Evolutionary conservation across 1,140 invertebrate genomes (phyloP), one percentile per base, ranked within the genome.

Genomic region (Orchesella cincta): DNA sequence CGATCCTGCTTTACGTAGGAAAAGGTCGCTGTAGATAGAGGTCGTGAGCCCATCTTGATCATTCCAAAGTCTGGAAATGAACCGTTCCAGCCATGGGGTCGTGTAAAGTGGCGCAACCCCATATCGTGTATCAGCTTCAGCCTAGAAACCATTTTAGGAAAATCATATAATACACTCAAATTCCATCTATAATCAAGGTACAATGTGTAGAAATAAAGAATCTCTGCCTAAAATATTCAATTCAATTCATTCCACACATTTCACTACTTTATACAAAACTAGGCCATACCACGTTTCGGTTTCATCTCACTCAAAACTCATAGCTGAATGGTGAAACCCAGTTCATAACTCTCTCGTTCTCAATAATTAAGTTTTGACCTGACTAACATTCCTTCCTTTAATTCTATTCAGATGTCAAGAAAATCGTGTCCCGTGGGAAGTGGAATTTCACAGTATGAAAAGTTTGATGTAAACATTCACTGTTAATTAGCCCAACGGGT

Each of bases 61-160:
- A 64, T 93, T 86, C n/a, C 92, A 93, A 94, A 0, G 82, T 83
- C 78, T 93, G 88, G 79, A 98, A 94, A 84, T 93, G 90, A 8
- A 97, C 88, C 0, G 87, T 90, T 3, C 96, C 96, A 0, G 91
- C 90, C 23, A 98, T 84, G n/a, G 92, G 91, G n/a, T 2, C 90
- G 88, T 31, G 90, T 88, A 81, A 98, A 96, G 77, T 89, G 89
- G 0, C n/a, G 94, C 95, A 75, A 93, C 90, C 0, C 94, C 94
- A 62, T 93, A 90, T 83, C 92, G 92, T 80, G 95, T 92, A 29
- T 91, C 87, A 14, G 88, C 89, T 84, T 89, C 90, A 74, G 93
- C 92, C 28, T 88, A 83, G 12, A 88, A 88, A 86, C 87, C 12
- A n/a, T 23, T n/a, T n/a, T n/a, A n/a, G n/a, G n/a, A n/a, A n/a